phyloP scores from a whole-genome alignment of 2,888 invertebrate species.

The Gerosis bhagava region DNA sequence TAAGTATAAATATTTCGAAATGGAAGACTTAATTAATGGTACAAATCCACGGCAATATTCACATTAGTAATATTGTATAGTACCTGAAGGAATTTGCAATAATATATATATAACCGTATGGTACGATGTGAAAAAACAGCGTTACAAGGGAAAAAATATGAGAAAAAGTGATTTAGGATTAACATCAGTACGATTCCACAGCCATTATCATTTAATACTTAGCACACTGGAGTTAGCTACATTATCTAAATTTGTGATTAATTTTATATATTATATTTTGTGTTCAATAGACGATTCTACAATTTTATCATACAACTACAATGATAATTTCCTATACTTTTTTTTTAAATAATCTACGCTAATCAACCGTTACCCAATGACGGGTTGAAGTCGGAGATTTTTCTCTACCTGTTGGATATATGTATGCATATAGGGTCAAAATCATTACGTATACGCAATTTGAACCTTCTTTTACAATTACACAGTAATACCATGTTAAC shows the following conservation, averaged over 20 bases:
- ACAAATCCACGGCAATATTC: slow-evolving; percentile 66
- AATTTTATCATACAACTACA: slow-evolving; percentile 38
- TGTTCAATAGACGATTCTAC: slow-evolving; percentile 39
- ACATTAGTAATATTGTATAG: slow-evolving; percentile 49
- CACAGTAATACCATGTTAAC: slow-evolving; percentile 20
- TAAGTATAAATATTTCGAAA: slow-evolving; percentile 64
- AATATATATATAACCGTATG: too few relatives aligned
- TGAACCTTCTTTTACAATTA: slow-evolving; percentile 41
- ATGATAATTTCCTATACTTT: slow-evolving; percentile 28
- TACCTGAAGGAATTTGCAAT: slow-evolving; percentile 48
- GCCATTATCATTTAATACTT: slow-evolving; percentile 74
- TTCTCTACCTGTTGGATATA: slow-evolving; percentile 31
- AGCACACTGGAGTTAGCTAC: slow-evolving; percentile 70
- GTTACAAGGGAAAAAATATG: slow-evolving; percentile 50
- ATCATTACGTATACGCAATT: slow-evolving; percentile 55
- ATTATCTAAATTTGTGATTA: slow-evolving; percentile 48
- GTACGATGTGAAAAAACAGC: slow-evolving; percentile 50
- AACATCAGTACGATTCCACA: slow-evolving; percentile 78
- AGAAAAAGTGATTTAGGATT: slow-evolving; percentile 62
- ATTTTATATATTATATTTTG: slow-evolving; percentile 45
- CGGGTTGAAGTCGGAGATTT: slow-evolving; percentile 25
- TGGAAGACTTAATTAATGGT: slow-evolving; percentile 77
- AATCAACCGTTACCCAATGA: slow-evolving; percentile 26
- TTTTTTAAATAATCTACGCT: slow-evolving; percentile 12
- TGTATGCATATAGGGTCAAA: too few relatives aligned